phyloP scores from a whole-genome alignment of 2,797 vertebrate genomes.

The Myotis vivesi region DNA sequence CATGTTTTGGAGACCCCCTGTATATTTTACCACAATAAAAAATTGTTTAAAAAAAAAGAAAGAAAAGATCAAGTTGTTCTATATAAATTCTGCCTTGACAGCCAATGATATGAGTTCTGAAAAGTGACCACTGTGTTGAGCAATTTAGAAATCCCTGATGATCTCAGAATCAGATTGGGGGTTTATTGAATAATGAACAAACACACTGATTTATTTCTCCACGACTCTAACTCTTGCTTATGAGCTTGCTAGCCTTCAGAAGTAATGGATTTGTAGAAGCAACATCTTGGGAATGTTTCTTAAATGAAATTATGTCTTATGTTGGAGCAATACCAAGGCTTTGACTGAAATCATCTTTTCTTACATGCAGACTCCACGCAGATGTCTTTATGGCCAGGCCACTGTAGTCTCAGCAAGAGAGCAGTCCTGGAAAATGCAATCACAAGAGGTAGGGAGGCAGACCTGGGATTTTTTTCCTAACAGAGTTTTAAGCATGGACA shows the following conservation, averaged over 20 bases:
- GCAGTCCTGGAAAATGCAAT: neutral
- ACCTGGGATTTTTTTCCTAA: neutral
- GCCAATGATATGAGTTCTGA: neutral
- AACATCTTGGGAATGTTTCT: neutral
- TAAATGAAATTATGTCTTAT: neutral
- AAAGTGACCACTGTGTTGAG: neutral
- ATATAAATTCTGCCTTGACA: neutral
- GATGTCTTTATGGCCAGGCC: neutral
- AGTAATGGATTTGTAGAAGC: neutral
- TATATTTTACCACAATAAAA: neutral
- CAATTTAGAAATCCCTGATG: neutral
- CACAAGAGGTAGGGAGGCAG: neutral
- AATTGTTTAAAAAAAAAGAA: neutral
- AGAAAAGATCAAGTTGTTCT: neutral
- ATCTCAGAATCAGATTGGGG: neutral
- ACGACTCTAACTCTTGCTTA: neutral
- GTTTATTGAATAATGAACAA: neutral
- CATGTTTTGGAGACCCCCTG: too few relatives aligned
- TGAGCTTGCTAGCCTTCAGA: neutral
- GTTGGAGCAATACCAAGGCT: neutral
- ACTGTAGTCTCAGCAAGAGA: neutral
- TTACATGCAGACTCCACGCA: neutral
- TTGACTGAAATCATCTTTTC: neutral
- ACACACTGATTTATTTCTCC: neutral
- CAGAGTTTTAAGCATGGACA: neutral